phyloP scores from a whole-genome alignment of 2,797 vertebrate genomes.

The Danionella dracula region DNA sequence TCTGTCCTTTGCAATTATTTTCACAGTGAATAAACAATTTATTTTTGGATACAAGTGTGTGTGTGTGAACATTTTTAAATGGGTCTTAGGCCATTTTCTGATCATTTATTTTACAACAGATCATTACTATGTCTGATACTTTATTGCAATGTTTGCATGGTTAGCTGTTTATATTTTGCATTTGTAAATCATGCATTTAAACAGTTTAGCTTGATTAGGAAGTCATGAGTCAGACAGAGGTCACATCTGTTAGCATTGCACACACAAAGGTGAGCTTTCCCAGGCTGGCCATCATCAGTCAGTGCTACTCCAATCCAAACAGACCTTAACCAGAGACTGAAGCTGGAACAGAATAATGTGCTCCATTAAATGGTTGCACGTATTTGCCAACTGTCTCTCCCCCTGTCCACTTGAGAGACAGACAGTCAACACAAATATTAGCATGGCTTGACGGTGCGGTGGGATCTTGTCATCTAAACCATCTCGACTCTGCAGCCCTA shows the following conservation, averaged over 20 bases:
- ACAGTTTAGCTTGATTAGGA: no score
- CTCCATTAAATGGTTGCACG: slow-evolving; percentile 31
- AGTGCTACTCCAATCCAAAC: slow-evolving; percentile 47
- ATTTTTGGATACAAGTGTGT: no score
- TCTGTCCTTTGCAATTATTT: no score
- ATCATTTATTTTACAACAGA: no score
- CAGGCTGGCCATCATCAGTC: slow-evolving; percentile 55
- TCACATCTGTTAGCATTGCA: slow-evolving; percentile 63
- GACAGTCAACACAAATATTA: slow-evolving; percentile 41
- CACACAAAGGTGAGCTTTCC: slow-evolving; percentile 49
- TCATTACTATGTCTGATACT: no score
- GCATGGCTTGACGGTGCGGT: slow-evolving; percentile 24
- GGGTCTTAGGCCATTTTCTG: no score
- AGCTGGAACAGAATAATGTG: slow-evolving; percentile 42
- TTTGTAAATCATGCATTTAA: no score
- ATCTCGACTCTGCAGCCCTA: slow-evolving; percentile 6
- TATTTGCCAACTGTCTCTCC: slow-evolving; percentile 40
- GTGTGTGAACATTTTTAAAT: no score
- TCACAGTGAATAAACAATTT: no score
- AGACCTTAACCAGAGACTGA: slow-evolving; percentile 65
- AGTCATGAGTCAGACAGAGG: slow-evolving; percentile 19
- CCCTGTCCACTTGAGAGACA: slow-evolving; percentile 40
- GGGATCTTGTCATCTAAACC: slow-evolving; percentile 27
- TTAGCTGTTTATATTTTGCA: no score
- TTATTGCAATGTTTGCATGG: no score